These are phyloP conservation scores for Antrozous pallidus DNA, from an alignment of 2,797 vertebrate genomes.

Conservation along the genomic window DNA sequence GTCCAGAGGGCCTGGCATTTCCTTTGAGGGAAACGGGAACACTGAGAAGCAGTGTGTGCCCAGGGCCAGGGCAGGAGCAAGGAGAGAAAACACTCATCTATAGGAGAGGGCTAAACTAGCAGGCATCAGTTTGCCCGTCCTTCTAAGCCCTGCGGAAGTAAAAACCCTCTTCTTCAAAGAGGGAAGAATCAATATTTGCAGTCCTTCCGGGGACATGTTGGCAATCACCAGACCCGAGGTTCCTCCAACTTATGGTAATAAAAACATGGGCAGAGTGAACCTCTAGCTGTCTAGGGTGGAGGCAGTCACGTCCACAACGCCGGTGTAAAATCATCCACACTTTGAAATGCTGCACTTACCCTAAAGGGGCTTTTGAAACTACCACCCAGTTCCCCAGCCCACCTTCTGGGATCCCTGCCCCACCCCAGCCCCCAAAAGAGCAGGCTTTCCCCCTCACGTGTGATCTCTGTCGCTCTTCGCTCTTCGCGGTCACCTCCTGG, in stretches of 20 bases:
- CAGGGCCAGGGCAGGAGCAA: neutral
- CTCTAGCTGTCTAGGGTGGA: neutral
- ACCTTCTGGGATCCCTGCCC: neutral
- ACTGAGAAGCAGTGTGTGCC: too few relatives aligned
- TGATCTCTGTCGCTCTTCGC: accelerated
- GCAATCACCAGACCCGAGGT: neutral
- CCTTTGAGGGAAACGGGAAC: neutral
- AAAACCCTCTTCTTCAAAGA: neutral
- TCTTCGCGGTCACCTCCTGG: neutral
- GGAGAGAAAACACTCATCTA: neutral
- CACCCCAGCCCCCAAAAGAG: neutral
- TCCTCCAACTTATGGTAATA: neutral
- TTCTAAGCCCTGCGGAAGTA: neutral
- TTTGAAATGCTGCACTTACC: neutral
- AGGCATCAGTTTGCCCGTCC: neutral
- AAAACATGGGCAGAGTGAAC: neutral
- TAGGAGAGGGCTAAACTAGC: neutral
- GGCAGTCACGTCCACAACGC: neutral
- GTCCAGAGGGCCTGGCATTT: neutral
- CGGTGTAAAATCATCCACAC: neutral
- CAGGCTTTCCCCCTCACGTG: neutral
- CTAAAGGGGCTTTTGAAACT: neutral
- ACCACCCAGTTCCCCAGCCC: neutral
- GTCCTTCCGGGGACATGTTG: neutral
- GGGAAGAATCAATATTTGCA: neutral